Evolutionary conservation across 2,888 invertebrate species (phyloP), one percentile per base, ranked within the genome.

Genomic region (Ophion ellenae): DNA sequence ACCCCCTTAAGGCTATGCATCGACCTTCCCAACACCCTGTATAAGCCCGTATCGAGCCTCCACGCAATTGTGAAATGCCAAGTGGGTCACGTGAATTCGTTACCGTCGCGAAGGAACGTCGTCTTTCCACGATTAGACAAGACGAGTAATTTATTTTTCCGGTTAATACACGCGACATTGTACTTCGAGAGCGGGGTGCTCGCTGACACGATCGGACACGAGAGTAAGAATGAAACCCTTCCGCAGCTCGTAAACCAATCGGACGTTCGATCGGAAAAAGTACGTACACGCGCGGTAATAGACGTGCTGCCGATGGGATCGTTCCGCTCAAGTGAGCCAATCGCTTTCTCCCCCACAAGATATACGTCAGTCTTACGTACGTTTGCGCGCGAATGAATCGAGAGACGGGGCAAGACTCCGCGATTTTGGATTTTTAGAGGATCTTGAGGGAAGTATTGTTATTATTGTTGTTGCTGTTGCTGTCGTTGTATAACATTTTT

Each of bases 301-400:
- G 70, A 36, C 45, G 40, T 14, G n/a, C 32, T 28, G 70, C 14
- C 36, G 36, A 61, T 81, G 82, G 80, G 87, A 84, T 63, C 81
- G 84, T 87, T 88, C 79, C 87, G 88, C 83, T 88, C 87, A 87
- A 88, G 81, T 84, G 82, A 87, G 85, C 81, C 87, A 86, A 85
- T 86, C 82, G 87, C 87, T 86, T 88, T 88, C 87, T 86, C 86
- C 81, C 82, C 80, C 80, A 78, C 82, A 85, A 83, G 85, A 81
- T 74, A 63, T 47, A 45, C 85, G 81, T 81, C 74, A 77, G 71
- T 69, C 63, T 69, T 78, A 81, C 32, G 20, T 28, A 24, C 10
- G 73, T 10, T 7, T 28, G 9, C 47, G 36, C 17, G 61, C 14
- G 47, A 63, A 36, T 40, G 28, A 24, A n/a, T 63, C n/a, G 67